A percentile compares a stretch with the other conserved stretches of the same genome.
Conservation (phyloP, 2,113 vertebrate genomes). For the Neolamprologus fasciatus region DNA sequence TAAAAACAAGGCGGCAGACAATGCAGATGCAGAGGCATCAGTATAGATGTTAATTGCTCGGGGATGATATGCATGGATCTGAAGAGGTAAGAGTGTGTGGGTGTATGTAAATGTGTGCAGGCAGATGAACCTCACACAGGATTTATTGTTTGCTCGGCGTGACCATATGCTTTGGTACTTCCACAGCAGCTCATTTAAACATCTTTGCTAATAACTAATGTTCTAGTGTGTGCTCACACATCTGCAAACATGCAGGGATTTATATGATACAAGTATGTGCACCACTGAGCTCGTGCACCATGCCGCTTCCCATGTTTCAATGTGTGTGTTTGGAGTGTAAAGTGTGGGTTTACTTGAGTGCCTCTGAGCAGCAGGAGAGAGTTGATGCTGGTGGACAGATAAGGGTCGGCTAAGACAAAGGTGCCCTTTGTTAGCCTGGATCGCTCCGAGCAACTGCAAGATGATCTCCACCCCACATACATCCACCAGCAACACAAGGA, state of each 20-base stretch:
- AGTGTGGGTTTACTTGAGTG: conserved; percentile 29
- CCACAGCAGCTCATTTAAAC: conserved; percentile 2
- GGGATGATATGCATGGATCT: conserved; percentile 17
- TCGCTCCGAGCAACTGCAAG: conserved; percentile 31
- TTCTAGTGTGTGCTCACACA: not conserved
- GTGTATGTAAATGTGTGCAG: conserved; percentile 44
- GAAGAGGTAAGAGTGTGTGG: conserved; percentile 37
- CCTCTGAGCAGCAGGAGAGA: conserved; percentile 31
- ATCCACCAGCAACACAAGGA: conserved; percentile 9
- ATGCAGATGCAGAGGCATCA: not conserved
- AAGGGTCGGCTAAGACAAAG: conserved; percentile 47
- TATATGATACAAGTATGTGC: not conserved
- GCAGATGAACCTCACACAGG: conserved; percentile 11
- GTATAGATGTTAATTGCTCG: conserved; percentile 21
- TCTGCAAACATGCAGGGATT: not conserved
- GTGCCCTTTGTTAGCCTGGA: conserved; percentile 22
- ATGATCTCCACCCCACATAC: conserved; percentile 4
- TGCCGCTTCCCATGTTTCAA: not conserved
- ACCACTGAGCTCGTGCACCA: not conserved
- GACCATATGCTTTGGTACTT: conserved; percentile 32
- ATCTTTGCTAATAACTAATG: not conserved
- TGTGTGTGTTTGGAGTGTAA: conserved; percentile 32
- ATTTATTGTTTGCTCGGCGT: conserved; percentile 32
- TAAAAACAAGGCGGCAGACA: not conserved
- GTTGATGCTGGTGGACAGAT: conserved; percentile 43